Evolutionary conservation across 1,140 invertebrate genomes (phyloP).

Genomic region (Phenacoccus solenopsis): DNA sequence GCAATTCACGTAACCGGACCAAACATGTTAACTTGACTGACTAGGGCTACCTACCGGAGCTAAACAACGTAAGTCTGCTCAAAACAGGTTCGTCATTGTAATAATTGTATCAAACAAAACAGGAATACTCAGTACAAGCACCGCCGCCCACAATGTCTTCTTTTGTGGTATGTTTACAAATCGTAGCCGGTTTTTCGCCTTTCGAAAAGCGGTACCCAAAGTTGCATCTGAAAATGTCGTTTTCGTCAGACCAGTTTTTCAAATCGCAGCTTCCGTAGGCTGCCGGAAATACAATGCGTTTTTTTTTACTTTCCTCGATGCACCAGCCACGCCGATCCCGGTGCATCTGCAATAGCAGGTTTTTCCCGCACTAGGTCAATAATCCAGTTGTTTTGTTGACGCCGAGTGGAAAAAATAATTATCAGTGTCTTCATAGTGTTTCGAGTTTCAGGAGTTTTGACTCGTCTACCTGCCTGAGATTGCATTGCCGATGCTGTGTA

Average conservation of each 20-base stretch:
- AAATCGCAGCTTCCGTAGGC: not conserved
- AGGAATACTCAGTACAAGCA: constrained; percentile 6
- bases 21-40: constrained; percentile 16
- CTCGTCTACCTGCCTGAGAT: too few species aligned
- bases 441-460: too few species aligned
- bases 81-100: constrained; percentile 17
- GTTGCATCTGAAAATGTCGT: constrained; percentile 11
- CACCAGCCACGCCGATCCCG: not conserved
- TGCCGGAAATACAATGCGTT: not conserved
- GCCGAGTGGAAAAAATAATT: not conserved
- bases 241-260: constrained; percentile 13
- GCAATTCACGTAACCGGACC: constrained; percentile 6
- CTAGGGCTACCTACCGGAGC: constrained; percentile 1
- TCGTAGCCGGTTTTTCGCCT: constrained; percentile 16
- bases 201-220: constrained; percentile 11
- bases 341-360: not conserved
- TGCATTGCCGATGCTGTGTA: too few species aligned
- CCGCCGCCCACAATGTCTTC: constrained; percentile 6
- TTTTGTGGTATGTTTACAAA: not conserved
- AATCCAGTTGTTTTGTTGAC: constrained; percentile 5
- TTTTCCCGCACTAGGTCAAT: constrained; percentile 8
- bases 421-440: not conserved
- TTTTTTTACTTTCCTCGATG: too few species aligned
- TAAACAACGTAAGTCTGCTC: constrained; percentile 5
- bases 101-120: constrained; percentile 18